These are phyloP conservation scores for Paratrypauchen microcephalus DNA, from an alignment of 2,797 vertebrate genomes.

Conservation along the genomic window DNA sequence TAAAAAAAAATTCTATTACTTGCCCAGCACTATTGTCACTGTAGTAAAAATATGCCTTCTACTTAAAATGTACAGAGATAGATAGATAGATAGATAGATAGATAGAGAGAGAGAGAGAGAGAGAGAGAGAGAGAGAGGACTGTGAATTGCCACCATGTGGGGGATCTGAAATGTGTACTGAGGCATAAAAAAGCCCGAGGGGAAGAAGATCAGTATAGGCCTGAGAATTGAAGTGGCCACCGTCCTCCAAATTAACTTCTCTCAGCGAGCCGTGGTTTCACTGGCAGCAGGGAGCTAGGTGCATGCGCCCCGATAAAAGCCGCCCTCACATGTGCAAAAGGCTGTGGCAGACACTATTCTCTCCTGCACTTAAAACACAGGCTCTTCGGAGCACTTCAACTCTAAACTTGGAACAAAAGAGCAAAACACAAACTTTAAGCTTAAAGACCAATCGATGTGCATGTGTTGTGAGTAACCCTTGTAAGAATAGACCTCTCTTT, in stretches of 20 bases:
- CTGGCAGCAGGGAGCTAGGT: constrained; percentile 32
- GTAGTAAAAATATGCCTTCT: background rate
- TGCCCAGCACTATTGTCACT: no score
- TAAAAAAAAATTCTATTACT: no score
- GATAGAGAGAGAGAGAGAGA: no score
- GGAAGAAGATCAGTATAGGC: constrained; percentile 35
- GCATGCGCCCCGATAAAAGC: constrained; percentile 25
- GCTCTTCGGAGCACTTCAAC: constrained; percentile 24
- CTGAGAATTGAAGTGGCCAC: constrained; percentile 29
- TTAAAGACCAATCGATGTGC: constrained; percentile 20
- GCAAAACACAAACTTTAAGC: constrained; percentile 40
- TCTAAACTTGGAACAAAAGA: constrained; percentile 40
- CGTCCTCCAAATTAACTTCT: constrained; percentile 39
- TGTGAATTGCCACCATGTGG: constrained; percentile 13
- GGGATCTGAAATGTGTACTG: constrained; percentile 37
- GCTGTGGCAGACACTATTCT: constrained; percentile 22
- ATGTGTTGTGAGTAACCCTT: constrained; percentile 10
- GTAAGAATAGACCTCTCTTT: constrained; percentile 13
- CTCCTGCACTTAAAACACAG: constrained; percentile 21
- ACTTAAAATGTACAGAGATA: constrained; percentile 9
- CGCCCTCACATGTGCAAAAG: constrained; percentile 28
- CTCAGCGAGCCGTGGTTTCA: constrained; percentile 37
- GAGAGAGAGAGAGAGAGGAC: no score
- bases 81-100: no score
- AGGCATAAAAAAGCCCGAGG: constrained; percentile 20